Conservation (phyloP, 2,113 vertebrate species). For the Syngnathus typhle region DNA sequence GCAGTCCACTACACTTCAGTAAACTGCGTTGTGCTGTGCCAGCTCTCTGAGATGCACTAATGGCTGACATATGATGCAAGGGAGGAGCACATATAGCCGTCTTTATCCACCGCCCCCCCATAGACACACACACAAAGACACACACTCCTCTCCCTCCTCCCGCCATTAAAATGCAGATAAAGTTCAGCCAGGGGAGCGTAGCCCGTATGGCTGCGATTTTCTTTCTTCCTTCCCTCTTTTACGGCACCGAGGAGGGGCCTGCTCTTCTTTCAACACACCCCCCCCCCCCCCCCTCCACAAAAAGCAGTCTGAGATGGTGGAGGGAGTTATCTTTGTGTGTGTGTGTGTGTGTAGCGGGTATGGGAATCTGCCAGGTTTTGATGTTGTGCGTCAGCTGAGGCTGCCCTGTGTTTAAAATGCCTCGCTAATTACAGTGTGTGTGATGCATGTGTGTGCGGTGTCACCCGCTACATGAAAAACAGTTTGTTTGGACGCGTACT, state of each 20-base stretch:
- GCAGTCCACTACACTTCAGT: slow-evolving; percentile 16
- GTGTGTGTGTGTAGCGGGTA: slow-evolving; percentile 31
- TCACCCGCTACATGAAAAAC: slow-evolving; percentile 27
- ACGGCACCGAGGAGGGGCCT: slow-evolving; percentile 55
- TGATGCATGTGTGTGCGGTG: slow-evolving; percentile 43
- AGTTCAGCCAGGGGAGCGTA: slow-evolving; percentile 43
- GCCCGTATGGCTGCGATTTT: slow-evolving; percentile 62
- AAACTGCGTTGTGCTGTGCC: slow-evolving; percentile 13
- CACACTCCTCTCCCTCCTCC: slow-evolving; percentile 20
- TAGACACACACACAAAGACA: neutral
- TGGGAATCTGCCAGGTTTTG: slow-evolving; percentile 61
- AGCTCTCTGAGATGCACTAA: slow-evolving; percentile 30
- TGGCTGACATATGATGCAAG: slow-evolving; percentile 57
- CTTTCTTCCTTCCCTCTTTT: slow-evolving; percentile 54
- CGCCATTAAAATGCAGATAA: slow-evolving; percentile 38
- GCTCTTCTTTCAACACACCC: slow-evolving; percentile 13
- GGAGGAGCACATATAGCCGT: slow-evolving; percentile 36
- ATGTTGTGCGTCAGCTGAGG: slow-evolving; percentile 66
- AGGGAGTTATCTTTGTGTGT: slow-evolving; percentile 50
- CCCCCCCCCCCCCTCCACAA: slow-evolving; percentile 13
- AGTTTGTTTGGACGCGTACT: slow-evolving; percentile 15
- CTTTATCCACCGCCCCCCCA: neutral
- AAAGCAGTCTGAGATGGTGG: slow-evolving; percentile 21
- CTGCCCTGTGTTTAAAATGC: slow-evolving; percentile 70
- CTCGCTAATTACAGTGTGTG: slow-evolving; percentile 62